phyloP scores from a whole-genome alignment of 2,113 vertebrate genomes.

The Brevimyrus niger region DNA sequence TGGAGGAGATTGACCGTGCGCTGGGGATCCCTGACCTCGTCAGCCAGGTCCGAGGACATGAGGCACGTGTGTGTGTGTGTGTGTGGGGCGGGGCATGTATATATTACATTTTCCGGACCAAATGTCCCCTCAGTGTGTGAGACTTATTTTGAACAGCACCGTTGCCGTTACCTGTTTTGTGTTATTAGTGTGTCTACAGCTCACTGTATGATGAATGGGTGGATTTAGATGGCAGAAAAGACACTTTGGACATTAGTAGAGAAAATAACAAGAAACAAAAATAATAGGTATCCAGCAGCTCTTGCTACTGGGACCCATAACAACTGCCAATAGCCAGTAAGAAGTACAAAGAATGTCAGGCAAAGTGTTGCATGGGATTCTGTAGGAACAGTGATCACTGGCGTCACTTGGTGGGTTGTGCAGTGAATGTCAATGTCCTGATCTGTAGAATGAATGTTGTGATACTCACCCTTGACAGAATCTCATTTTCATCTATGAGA shows the following conservation, averaged over 20 bases:
- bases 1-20: slow-evolving; percentile 93
- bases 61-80: neutral
- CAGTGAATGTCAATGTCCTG: no score
- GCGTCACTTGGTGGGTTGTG: neutral
- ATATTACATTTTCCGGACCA: no score
- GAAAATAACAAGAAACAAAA: neutral
- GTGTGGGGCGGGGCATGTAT: neutral
- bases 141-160: neutral
- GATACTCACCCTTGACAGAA: neutral
- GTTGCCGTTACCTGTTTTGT: neutral
- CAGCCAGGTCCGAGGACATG: slow-evolving; percentile 68
- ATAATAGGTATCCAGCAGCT: neutral
- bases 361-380: neutral
- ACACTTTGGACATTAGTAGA: neutral
- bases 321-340: neutral
- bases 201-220: neutral
- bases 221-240: neutral
- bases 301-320: neutral
- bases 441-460: neutral
- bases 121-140: no score
- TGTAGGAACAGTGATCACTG: neutral
- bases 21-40: slow-evolving; percentile 94
- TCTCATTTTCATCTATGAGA: neutral
- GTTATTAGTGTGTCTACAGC: neutral
- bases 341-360: neutral